A percentile compares a stretch with the other conserved stretches of the same genome.
These are phyloP conservation scores for Acridotheres tristis DNA, from an alignment of 2,797 vertebrate genomes.

Conservation along the genomic window DNA sequence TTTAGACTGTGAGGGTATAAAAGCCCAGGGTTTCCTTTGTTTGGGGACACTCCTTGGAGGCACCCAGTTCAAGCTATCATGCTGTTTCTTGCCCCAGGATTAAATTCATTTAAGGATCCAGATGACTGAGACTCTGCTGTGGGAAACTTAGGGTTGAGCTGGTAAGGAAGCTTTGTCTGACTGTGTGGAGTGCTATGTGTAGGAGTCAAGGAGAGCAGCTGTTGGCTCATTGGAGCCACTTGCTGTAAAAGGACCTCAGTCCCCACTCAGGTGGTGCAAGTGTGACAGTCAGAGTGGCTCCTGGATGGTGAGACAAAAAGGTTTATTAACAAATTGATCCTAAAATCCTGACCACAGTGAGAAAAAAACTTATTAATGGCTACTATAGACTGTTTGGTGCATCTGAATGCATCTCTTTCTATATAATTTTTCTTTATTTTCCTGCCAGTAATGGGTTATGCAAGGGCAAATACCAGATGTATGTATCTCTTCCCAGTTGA, in stretches of 20 bases:
- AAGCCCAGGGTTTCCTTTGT: neutral
- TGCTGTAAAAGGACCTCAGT: neutral
- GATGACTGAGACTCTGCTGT: neutral
- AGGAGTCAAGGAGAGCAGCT: neutral
- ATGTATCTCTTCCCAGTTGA: neutral
- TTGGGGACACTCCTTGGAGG: neutral
- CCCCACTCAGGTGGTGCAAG: neutral
- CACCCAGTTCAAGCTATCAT: neutral
- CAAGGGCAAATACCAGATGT: neutral
- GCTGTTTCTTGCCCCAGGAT: neutral
- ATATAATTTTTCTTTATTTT: neutral
- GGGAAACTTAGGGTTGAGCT: neutral
- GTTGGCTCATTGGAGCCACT: neutral
- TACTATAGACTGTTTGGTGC: neutral
- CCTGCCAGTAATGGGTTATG: neutral
- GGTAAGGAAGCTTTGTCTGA: neutral
- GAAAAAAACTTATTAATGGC: neutral
- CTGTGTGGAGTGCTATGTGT: neutral
- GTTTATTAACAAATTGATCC: neutral
- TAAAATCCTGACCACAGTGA: neutral
- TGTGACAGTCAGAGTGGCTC: neutral
- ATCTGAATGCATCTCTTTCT: neutral
- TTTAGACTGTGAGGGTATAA: neutral
- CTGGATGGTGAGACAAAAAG: neutral
- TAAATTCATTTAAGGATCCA: neutral